phyloP scores from a whole-genome alignment of 2,113 vertebrate genomes.

The Capricornis sumatraensis region DNA sequence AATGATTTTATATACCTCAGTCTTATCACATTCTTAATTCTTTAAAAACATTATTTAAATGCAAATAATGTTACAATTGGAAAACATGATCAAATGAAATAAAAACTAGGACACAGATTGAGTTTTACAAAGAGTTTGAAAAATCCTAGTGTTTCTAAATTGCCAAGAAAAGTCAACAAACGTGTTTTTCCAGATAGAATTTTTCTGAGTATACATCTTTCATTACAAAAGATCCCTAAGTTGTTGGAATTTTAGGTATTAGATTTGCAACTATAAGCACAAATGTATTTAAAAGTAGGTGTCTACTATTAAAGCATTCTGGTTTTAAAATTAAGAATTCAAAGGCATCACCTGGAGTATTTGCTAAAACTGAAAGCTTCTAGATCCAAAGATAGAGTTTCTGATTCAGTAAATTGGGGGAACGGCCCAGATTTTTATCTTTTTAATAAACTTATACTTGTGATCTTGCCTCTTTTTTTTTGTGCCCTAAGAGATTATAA shows the following conservation, averaged over 20 bases:
- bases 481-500: background rate
- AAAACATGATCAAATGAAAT: background rate
- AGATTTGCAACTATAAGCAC: background rate
- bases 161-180: background rate
- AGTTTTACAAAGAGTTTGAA: background rate
- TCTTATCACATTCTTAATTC: background rate
- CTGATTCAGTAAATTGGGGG: background rate
- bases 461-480: background rate
- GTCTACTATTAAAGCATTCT: background rate
- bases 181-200: background rate
- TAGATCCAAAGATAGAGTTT: background rate
- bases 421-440: background rate
- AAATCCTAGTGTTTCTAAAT: background rate
- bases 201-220: background rate
- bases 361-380: background rate
- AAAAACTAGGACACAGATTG: background rate
- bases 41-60: background rate
- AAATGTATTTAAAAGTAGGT: background rate
- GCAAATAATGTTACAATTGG: background rate
- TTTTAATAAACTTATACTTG: background rate
- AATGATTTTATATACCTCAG: background rate
- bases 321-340: background rate
- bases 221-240: background rate
- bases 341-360: background rate
- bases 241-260: background rate